Conservation (phyloP, 2,113 vertebrate genomes). For the Leucosticte australis region DNA sequence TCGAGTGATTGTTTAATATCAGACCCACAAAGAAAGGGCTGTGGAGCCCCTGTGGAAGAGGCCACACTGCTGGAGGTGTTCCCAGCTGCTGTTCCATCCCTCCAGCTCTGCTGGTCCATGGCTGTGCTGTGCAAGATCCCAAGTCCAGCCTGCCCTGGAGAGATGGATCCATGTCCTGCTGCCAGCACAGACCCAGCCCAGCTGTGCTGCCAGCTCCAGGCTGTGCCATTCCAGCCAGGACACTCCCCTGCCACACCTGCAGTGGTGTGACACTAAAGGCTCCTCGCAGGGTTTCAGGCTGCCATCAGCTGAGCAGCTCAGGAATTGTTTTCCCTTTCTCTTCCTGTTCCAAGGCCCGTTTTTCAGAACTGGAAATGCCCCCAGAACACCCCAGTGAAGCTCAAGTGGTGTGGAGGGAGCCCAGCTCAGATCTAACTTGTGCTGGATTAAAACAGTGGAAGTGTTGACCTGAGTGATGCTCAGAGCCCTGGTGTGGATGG, state of each 20-base stretch:
- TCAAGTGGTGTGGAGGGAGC: neutral
- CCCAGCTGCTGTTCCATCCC: neutral
- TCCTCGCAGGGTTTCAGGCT: neutral
- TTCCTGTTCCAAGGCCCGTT: neutral
- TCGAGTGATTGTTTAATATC: neutral
- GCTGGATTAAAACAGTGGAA: neutral
- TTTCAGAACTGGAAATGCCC: neutral
- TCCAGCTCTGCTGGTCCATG: neutral
- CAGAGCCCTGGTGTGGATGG: neutral
- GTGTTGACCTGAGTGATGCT: neutral
- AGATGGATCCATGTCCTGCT: rapidly evolving
- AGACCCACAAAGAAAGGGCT: neutral
- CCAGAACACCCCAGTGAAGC: neutral
- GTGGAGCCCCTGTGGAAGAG: neutral
- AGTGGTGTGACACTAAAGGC: rapidly evolving
- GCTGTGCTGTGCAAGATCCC: neutral
- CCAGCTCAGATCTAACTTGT: neutral
- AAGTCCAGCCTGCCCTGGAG: neutral
- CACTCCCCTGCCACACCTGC: neutral
- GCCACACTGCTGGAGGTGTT: neutral
- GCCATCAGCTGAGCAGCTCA: neutral
- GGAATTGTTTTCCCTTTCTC: neutral
- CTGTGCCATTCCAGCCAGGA: too few species aligned
- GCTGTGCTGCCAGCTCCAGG: neutral
- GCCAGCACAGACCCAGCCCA: neutral